Evolutionary conservation across 2,888 invertebrate species (phyloP).

Genomic region (Lamproptera curius): DNA sequence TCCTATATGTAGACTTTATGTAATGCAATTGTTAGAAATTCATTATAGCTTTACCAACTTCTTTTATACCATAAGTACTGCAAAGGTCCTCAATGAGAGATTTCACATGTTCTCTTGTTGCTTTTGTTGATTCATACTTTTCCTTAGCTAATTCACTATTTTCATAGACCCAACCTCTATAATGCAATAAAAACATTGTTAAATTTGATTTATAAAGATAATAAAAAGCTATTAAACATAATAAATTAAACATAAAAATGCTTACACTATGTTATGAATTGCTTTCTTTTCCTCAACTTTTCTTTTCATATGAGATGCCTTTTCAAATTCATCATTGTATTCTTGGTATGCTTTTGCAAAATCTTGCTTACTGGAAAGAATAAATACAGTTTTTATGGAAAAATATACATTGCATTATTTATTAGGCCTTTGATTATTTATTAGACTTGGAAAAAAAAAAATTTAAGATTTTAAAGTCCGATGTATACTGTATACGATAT

Average conservation of each 20-base stretch:
- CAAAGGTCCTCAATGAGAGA: conserved; percentile 80
- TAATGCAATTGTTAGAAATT: conserved; percentile 9
- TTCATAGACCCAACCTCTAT: conserved; percentile 84
- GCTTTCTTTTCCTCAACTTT: conserved; percentile 60
- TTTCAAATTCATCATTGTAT: conserved; percentile 56
- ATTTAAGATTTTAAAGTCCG: no score
- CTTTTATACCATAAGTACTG: conserved; percentile 70
- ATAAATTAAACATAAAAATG: conserved; percentile 18
- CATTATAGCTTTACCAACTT: conserved; percentile 61
- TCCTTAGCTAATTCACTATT: conserved; percentile 83
- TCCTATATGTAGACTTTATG: no score
- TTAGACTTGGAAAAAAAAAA: not conserved
- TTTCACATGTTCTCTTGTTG: conserved; percentile 86
- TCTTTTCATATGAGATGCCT: conserved; percentile 50
- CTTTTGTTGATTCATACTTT: conserved; percentile 81
- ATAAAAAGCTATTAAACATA: no score
- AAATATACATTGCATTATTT: no score
- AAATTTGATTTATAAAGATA: conserved; percentile 1
- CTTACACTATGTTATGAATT: conserved; percentile 58
- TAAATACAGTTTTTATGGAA: no score
- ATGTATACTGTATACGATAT: no score
- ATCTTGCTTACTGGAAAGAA: conserved; percentile 40
- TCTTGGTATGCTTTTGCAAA: conserved; percentile 53
- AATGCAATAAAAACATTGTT: conserved; percentile 28
- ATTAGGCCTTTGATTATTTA: no score